Evolutionary conservation across 1,140 invertebrate species (phyloP), one percentile per base, ranked within the genome.

Genomic region (Trinorchestia longiramus): DNA sequence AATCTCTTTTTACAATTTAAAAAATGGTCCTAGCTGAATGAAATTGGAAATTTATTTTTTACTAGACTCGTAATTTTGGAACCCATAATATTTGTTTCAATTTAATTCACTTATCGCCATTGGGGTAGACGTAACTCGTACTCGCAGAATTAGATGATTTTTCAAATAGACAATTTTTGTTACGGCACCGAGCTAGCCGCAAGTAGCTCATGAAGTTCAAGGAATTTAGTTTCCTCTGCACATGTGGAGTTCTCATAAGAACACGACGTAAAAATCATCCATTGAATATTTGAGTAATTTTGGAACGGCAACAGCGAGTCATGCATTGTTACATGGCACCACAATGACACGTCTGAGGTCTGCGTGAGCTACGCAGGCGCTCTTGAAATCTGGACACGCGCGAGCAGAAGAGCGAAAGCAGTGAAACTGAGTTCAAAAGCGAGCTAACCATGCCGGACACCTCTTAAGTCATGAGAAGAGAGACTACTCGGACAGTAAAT

Each of bases 331-430:
- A 19, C 62, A 77, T 77, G 1, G 11, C 28, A 77, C 62, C 36
- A 28, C 28, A 53, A 11, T n/a, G n/a, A n/a, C n/a, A n/a, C 6
- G 47, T 53, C 47, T 53, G 47, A 6, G 47, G 47, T 53, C 19
- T 19, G 19, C 19, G 47, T 53, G 47, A 15, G 62, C 62, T 11
- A 3, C 62, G 11, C 28, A 23, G 28, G 62, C 62, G 62, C 28
- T 23, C 62, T 77, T 77, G 62, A 77, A 77, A 77, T 77, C 15
- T 77, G 1, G 15, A 42, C 88, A 90, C 43, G 88, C 43, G 88
- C 43, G 88, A 90, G 41, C 88, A 41, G 36, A 43, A 90, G 43
- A 90, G 43, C 88, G 88, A 90, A 90, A 90, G 88, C 88, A 90
- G 88, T 90, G 88, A 90, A 90, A 90, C n/a, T 90, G 88, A 90